phyloP scores from a whole-genome alignment of 1,140 invertebrate genomes.

The Drosophila kurseongensis region DNA sequence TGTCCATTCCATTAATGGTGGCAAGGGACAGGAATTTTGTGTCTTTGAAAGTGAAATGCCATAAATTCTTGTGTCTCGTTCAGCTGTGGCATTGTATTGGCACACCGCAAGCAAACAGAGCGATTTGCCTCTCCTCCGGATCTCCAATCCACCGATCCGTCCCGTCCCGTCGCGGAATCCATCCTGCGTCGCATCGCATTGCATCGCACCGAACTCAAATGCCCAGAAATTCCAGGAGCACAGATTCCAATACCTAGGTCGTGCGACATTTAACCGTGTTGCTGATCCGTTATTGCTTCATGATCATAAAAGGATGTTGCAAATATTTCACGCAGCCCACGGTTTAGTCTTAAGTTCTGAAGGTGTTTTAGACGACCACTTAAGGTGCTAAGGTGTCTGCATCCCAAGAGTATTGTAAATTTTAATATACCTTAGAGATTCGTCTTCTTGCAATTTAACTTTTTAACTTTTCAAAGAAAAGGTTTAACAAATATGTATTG shows the following conservation, averaged over 20 bases:
- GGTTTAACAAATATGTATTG: no score
- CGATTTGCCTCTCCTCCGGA: conserved; percentile 58
- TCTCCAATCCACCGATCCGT: conserved; percentile 17
- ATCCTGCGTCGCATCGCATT: conserved; percentile 5
- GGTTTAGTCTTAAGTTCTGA: conserved; percentile 9
- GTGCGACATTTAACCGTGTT: conserved; percentile 65
- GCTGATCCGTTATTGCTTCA: conserved; percentile 60
- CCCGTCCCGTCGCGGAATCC: conserved; percentile 40
- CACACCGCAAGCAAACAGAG: conserved; percentile 65
- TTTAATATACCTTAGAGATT: no score
- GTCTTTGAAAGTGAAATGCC: conserved; percentile 82
- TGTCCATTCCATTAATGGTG: conserved; percentile 82
- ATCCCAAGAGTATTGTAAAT: neutral
- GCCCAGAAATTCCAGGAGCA: conserved; percentile 71
- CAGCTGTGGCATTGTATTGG: conserved; percentile 73
- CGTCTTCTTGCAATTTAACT: no score
- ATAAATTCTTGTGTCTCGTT: conserved; percentile 81
- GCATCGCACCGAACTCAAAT: conserved; percentile 23
- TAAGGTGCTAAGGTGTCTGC: neutral
- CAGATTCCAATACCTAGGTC: conserved; percentile 59
- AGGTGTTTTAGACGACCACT: neutral
- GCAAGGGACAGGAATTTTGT: conserved; percentile 80
- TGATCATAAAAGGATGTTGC: conserved; percentile 74
- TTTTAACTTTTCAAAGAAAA: no score
- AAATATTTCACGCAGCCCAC: conserved; percentile 55